Evolutionary conservation across 2,888 invertebrate species (phyloP).

Genomic region (Hedychridium roseum): DNA sequence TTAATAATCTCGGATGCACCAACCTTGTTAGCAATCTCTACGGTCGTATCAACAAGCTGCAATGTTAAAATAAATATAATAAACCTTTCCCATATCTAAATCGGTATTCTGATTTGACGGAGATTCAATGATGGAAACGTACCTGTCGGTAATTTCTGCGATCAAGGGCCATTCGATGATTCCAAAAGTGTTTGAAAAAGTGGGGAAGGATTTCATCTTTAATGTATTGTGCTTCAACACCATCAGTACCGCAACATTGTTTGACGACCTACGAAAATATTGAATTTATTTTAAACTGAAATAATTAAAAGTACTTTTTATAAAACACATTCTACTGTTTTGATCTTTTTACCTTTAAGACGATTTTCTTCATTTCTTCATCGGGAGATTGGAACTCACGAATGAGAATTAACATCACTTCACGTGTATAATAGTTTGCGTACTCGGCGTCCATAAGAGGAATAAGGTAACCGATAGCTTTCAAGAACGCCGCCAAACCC

Average conservation of each 20-base stretch:
- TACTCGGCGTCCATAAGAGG: slow-evolving; percentile 99
- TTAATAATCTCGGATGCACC: slow-evolving; percentile 99
- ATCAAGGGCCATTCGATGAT: slow-evolving; percentile 99
- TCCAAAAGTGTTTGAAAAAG: slow-evolving; percentile 99
- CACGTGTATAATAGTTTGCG: slow-evolving; percentile 98
- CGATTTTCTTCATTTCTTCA: slow-evolving; percentile 99
- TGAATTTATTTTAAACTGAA: neutral
- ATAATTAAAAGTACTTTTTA: no score
- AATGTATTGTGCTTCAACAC: slow-evolving; percentile 99
- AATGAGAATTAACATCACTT: slow-evolving; percentile 98
- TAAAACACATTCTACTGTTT: no score
- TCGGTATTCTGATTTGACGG: neutral
- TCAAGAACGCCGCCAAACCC: slow-evolving; percentile 98
- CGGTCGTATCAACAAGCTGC: slow-evolving; percentile 96
- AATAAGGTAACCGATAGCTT: slow-evolving; percentile 98
- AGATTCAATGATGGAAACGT: no score
- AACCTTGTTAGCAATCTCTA: slow-evolving; percentile 99
- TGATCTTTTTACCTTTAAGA: slow-evolving; percentile 88
- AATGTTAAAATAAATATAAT: slow-evolving; percentile 19
- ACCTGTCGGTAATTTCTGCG: slow-evolving; percentile 94
- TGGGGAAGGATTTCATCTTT: slow-evolving; percentile 98
- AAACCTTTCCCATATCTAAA: neutral
- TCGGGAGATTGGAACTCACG: slow-evolving; percentile 99
- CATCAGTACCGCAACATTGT: slow-evolving; percentile 99
- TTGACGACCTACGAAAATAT: slow-evolving; percentile 83